Percentiles rank a stretch among this genome's conserved stretches.
Conservation (phyloP, 2,888 invertebrate genomes). For the Oscheius sp. region DNA sequence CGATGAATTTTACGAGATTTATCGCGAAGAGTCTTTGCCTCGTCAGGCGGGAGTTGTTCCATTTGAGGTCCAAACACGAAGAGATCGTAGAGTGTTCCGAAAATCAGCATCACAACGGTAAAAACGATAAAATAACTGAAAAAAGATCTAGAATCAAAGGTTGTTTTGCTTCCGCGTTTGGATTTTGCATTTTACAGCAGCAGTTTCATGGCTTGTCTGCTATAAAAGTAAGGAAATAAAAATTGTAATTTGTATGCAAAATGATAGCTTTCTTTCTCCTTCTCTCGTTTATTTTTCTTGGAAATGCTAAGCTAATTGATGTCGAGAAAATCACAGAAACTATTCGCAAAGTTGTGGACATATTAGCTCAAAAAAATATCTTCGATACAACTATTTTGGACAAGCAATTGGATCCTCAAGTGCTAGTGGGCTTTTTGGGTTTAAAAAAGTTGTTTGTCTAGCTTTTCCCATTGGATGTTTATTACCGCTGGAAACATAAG, state of each 20-base stretch:
- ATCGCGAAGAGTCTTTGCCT: constrained; percentile 4
- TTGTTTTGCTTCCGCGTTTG: not conserved
- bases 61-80: constrained; percentile 50
- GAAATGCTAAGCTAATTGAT: not conserved
- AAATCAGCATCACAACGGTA: constrained; percentile 57
- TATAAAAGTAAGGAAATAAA: not conserved
- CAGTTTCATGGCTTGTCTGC: not conserved
- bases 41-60: constrained; percentile 1
- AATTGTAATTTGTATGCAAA: not conserved
- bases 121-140: constrained; percentile 60
- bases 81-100: constrained; percentile 68
- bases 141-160: not conserved
- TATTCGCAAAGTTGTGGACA: not conserved
- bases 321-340: not conserved
- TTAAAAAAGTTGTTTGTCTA: no score
- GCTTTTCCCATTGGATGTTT: no score
- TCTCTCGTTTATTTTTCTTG: not conserved
- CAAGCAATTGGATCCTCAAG: not conserved
- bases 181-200: not conserved
- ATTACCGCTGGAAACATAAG: no score
- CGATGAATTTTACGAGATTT: constrained; percentile 12
- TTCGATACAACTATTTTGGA: not conserved
- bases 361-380: not conserved
- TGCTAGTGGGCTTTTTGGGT: no score
- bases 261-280: not conserved